Conservation (phyloP, 1,140 invertebrate genomes). For the Scaptodrosophila lebanonensis region DNA sequence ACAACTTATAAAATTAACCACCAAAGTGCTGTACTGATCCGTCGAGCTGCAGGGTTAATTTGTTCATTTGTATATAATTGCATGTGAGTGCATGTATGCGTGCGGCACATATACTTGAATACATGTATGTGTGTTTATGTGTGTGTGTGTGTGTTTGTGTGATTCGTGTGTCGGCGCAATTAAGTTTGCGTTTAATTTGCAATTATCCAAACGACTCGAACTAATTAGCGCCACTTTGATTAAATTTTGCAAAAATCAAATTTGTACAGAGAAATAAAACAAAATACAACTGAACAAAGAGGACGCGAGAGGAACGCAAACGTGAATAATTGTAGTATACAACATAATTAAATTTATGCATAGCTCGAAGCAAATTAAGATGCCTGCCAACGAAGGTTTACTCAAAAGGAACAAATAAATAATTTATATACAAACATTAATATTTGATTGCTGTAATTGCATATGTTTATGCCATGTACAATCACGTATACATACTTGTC, state of each 20-base stretch:
- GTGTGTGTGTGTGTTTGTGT: constrained; percentile 19
- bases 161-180: constrained; percentile 71
- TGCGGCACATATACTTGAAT: not conserved
- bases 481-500: no score
- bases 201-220: constrained; percentile 75
- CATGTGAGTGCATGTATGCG: constrained; percentile 13
- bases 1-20: no score
- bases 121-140: constrained; percentile 4
- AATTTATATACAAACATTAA: constrained; percentile 8
- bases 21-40: no score
- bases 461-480: no score
- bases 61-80: constrained; percentile 42
- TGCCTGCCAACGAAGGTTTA: no score
- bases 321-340: not conserved
- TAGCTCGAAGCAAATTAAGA: no score
- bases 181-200: constrained; percentile 74
- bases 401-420: not conserved
- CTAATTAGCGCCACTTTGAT: constrained; percentile 75
- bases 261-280: constrained; percentile 33
- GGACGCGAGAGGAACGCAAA: constrained; percentile 17
- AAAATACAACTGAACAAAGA: constrained; percentile 25
- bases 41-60: no score
- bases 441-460: no score
- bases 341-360: constrained; percentile 6
- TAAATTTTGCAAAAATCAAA: constrained; percentile 58